Evolutionary conservation across 1,140 invertebrate species (phyloP).

Genomic region (Aphelenchoides fujianensis): DNA sequence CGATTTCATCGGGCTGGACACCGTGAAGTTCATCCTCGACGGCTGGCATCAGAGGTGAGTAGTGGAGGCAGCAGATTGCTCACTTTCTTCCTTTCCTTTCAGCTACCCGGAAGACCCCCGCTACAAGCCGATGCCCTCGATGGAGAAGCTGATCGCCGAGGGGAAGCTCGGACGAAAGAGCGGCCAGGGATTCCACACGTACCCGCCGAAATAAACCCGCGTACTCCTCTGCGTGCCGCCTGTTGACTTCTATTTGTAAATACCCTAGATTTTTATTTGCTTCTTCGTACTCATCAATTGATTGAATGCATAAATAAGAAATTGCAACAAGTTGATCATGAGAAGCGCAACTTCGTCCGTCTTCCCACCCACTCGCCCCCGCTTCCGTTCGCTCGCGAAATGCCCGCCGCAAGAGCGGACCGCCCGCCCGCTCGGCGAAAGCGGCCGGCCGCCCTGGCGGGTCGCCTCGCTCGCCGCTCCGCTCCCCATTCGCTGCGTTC

Average conservation of each 20-base stretch:
- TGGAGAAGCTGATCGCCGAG: conserved; percentile 74
- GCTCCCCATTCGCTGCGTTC: too few species aligned
- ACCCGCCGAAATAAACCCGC: conserved; percentile 12
- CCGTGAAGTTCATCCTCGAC: conserved; percentile 68
- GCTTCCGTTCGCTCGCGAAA: too few species aligned
- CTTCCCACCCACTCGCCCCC: too few species aligned
- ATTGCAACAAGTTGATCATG: too few species aligned
- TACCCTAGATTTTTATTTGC: neutral
- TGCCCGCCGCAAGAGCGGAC: too few species aligned
- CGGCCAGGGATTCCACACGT: conserved; percentile 78
- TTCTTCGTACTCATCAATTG: neutral
- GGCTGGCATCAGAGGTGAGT: conserved; percentile 76
- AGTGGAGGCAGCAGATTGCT: too few species aligned
- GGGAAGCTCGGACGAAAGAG: conserved; percentile 79
- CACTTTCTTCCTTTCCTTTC: too few species aligned
- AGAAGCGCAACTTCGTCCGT: too few species aligned
- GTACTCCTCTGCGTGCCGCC: too few species aligned
- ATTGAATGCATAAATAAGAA: conserved; percentile 1
- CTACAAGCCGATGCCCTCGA: conserved; percentile 60
- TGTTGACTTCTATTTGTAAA: conserved; percentile 1
- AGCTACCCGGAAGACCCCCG: conserved; percentile 75
- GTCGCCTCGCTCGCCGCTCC: too few species aligned
- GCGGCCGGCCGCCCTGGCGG: too few species aligned
- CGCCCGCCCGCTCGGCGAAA: too few species aligned
- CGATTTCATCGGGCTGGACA: conserved; percentile 67